These are phyloP conservation scores for Nezara viridula DNA, from an alignment of 2,888 invertebrate genomes.

Conservation along the genomic window DNA sequence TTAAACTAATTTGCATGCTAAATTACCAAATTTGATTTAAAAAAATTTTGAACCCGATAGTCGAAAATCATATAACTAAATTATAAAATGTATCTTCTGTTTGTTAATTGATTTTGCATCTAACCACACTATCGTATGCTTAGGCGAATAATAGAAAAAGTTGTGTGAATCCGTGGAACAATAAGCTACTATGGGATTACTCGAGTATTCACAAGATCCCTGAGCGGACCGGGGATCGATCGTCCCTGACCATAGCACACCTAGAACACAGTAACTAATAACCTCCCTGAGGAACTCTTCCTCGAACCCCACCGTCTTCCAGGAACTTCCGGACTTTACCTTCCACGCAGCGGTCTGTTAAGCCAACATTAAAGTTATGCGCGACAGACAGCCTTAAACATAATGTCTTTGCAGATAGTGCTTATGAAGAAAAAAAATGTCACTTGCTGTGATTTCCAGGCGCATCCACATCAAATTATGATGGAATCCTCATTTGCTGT, in stretches of 20 bases:
- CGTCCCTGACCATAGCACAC: conserved; percentile 28
- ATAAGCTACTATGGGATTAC: background rate
- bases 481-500: too few species aligned
- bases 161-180: background rate
- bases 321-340: background rate
- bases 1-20: too few species aligned
- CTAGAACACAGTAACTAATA: conserved; percentile 4
- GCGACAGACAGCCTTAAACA: background rate
- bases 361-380: background rate
- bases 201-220: background rate
- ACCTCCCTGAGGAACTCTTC: background rate
- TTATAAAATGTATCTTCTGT: too few species aligned
- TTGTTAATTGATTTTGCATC: background rate
- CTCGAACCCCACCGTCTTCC: background rate
- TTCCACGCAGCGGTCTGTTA: background rate
- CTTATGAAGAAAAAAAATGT: background rate
- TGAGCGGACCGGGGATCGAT: background rate
- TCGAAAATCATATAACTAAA: too few species aligned
- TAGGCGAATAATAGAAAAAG: background rate
- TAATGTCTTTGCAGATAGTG: background rate
- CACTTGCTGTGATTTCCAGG: too few species aligned
- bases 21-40: too few species aligned
- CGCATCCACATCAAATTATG: too few species aligned
- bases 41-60: too few species aligned
- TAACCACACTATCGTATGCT: background rate